phyloP scores from a whole-genome alignment of 2,888 invertebrate species.

The Tetranychus truncatus region DNA sequence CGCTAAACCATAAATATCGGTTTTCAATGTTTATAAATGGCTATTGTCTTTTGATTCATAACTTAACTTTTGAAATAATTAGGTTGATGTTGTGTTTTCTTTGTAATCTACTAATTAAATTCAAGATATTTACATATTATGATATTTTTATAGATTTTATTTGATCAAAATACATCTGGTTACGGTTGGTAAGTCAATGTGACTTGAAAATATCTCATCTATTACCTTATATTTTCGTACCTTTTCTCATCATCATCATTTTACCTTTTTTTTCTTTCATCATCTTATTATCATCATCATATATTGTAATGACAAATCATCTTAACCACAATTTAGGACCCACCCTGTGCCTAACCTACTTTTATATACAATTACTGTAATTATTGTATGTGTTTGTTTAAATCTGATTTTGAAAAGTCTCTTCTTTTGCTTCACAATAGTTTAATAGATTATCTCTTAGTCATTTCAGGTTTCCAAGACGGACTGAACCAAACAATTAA shows the following conservation, averaged over 20 bases:
- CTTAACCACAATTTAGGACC: neutral
- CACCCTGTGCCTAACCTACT: neutral
- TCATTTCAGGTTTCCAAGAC: too few species aligned
- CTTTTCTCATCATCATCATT: neutral
- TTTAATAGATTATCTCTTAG: too few species aligned
- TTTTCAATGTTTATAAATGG: too few species aligned
- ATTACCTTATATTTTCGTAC: neutral
- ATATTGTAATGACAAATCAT: neutral
- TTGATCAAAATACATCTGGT: neutral
- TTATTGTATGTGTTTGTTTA: neutral
- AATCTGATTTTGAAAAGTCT: neutral
- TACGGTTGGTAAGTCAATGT: neutral
- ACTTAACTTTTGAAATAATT: too few species aligned
- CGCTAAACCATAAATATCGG: too few species aligned
- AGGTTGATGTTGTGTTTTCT: too few species aligned
- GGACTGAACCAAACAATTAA: too few species aligned
- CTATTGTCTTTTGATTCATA: too few species aligned
- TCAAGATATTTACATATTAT: too few species aligned
- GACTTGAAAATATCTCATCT: neutral
- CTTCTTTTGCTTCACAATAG: neutral
- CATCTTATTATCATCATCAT: neutral
- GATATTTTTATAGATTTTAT: too few species aligned
- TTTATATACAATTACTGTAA: neutral
- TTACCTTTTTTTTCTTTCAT: neutral
- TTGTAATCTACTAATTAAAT: too few species aligned